Base-by-base conservation (phyloP, 2,113 vertebrate species). In the Pristiophorus japonicus region DNA sequence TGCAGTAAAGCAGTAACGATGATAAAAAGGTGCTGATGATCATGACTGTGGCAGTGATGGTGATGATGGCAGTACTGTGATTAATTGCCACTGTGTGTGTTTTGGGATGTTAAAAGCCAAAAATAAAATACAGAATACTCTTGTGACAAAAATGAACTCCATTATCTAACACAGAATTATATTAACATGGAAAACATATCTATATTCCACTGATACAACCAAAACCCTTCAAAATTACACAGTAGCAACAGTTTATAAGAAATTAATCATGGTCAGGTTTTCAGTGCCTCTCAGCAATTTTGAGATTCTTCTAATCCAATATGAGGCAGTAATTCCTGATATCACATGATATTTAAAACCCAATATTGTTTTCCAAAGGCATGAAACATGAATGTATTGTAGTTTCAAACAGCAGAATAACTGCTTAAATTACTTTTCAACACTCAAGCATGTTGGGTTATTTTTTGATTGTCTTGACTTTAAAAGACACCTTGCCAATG, bases 41-140 rank as follows among this genome's bases (percentile, higher is more conserved):
- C 65, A 94, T 94, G 65, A 94, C 42, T 94, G 38, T 94, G 93
- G 66, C 93, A 94, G 65, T 94, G 66, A 94, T 70, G 65, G 93
- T 94, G 93, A 73, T 70, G 93, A 67, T 94, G 93, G 66, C 93
- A 94, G 93, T 70, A 51, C 93, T 34, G 66, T 94, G 93, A 94
- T 94, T 94, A 94, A 94, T 94, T 73, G 93, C 93, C 66, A 94
- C 42, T 70, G 93, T 94, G 93, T 94, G 93, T 94, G 93, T 94
- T 94, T 94, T 94, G 93, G 93, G 93, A 94, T 94, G 65, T 94
- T 94, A 94, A 94, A 94, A 94, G 38, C 93, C 93, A 94, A 94
- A 94, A 94, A 94, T 94, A 94, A 94, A 94, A 94, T 94, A 30
- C 66, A 34, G 93, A 94, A 94, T 94, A 94, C 93, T 94, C 93